Evolutionary conservation across 2,888 invertebrate species (phyloP), one percentile per base, ranked within the genome.

Genomic region (Brenthis daphne): DNA sequence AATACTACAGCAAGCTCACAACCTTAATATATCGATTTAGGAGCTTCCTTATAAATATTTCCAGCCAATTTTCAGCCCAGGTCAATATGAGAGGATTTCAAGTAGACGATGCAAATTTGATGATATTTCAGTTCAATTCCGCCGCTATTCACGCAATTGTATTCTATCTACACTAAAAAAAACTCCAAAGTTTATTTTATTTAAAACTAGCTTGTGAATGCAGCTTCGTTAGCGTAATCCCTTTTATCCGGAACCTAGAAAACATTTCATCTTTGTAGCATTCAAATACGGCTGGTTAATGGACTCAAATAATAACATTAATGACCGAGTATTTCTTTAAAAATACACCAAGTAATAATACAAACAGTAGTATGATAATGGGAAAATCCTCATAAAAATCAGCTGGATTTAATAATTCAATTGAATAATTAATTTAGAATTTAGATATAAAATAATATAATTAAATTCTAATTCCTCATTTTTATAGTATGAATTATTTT

Each of bases 51-150:
- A 51, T n/a, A 61, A 51, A 61, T 61, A 61, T 51, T 51, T 57
- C 51, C 50, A 51, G 43, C 51, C 60, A 61, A 61, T 61, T 61
- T 61, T 14, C 60, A 14, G 24, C 48, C n/a, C 61, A 16, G 61
- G 61, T 61, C 61, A 61, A 61, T 61, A 61, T 51, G 50, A 51
- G 61, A 33, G 16, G 51, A 29, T 24, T 61, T 61, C 61, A 51
- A 61, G 61, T n/a, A 51, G 51, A 33, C 61, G 51, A 61, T 61
- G 61, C 61, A 61, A 51, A 50, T 61, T 61, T 51, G 61, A 61
- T 61, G 51, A 14, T 8, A 50, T 51, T 51, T 51, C 61, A 51
- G 20, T 61, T 50, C 48, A 50, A 60, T 60, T 33, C 47, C 61
- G 33, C 50, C 4, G n/a, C 61, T 61, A 51, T 61, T 51, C 48